Percentiles rank a stretch among this genome's conserved stretches.
Evolutionary conservation across 1,140 invertebrate genomes (phyloP).

Genomic region (Drosophila murphyi): DNA sequence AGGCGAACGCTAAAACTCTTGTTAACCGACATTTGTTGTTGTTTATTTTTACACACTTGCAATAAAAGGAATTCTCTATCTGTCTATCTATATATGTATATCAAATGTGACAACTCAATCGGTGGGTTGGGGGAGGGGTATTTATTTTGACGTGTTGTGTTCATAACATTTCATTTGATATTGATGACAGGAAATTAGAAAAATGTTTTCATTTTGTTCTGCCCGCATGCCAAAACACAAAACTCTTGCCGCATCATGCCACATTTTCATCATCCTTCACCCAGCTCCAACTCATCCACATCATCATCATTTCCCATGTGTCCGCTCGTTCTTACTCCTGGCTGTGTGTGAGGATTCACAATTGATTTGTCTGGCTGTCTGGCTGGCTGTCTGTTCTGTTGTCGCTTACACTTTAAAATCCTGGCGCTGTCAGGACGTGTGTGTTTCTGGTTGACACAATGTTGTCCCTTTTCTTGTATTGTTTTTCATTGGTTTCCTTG

Average conservation of each 20-base stretch:
- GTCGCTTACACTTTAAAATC: constrained; percentile 64
- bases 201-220: constrained; percentile 70
- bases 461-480: constrained; percentile 23
- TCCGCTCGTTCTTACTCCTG: constrained; percentile 17
- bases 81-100: neutral
- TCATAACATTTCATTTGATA: constrained; percentile 76
- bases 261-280: constrained; percentile 11
- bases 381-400: constrained; percentile 1
- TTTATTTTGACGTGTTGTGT: neutral
- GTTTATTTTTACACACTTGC: constrained; percentile 61
- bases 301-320: constrained; percentile 27
- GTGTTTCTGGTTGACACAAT: constrained; percentile 38
- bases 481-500: neutral
- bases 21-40: constrained; percentile 68
- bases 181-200: constrained; percentile 83
- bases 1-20: constrained; percentile 2
- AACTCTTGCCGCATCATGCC: constrained; percentile 37
- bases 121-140: neutral
- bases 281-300: neutral
- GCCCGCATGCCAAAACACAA: constrained; percentile 20
- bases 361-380: constrained; percentile 65
- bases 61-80: constrained; percentile 36
- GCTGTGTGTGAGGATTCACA: constrained; percentile 34
- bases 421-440: constrained; percentile 34
- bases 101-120: constrained; percentile 46